Base-by-base conservation (phyloP, 1,140 invertebrate genomes). In the Geopemphigus sp. region DNA sequence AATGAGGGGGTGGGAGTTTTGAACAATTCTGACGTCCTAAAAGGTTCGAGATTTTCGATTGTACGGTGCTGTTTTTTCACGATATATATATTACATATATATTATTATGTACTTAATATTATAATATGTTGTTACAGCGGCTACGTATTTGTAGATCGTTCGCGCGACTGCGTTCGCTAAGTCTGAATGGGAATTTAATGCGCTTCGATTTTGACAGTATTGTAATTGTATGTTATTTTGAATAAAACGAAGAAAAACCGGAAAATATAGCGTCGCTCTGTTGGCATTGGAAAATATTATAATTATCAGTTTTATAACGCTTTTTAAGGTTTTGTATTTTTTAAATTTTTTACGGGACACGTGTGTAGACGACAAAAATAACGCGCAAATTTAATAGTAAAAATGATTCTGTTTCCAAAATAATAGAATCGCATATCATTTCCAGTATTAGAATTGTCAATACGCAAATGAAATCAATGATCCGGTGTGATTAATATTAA, bases 151-250 rank as follows among this genome's bases (percentile, higher is more conserved):
- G 66, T 70, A 70, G 66, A 70, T 70, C 45, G 66, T 70, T 19
- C 17, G 8, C 12, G 50, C 17, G 68, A 29, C 68, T 72, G 53
- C 68, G 50, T 72, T 54, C 17, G 68, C 68, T 53, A 72, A 72
- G 68, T 72, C 68, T 72, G 68, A 72, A 72, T 54, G 68, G 47
- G 24, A 72, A 72, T 72, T 72, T 72, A 72, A 72, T 72, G 68
- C 68, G 68, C 68, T 72, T 72, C 50, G 50, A 22, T 72, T 72
- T 54, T 72, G 50, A 54, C 68, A 54, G 68, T 68, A 47, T 22
- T 47, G n/a, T n/a, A n/a, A 47, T 26, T 39, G 32, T 39, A 39
- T 39, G n/a, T 66, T 66, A 39, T 66, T 66, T n/a, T 45, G n/a
- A 64, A 64, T 4, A 39, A 39, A 39, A 39, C 3, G 3, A 39